These are phyloP conservation scores for Holcopasites calliopsidis DNA, from an alignment of 1,140 invertebrate genomes.

Conservation along the genomic window DNA sequence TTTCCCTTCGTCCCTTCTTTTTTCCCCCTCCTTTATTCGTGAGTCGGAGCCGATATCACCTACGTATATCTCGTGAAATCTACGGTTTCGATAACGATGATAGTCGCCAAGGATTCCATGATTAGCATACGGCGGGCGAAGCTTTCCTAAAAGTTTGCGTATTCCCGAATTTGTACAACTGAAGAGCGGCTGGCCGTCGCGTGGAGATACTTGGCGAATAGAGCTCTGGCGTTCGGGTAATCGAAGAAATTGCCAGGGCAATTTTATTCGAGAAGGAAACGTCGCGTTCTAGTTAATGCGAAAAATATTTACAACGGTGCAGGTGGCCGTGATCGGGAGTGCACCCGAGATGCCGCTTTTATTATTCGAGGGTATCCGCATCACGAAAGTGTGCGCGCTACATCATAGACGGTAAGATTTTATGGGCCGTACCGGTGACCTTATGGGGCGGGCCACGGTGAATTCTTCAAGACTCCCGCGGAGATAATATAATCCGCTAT, in stretches of 20 bases:
- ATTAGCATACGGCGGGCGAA: neutral
- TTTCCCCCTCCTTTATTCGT: slow-evolving; percentile 23
- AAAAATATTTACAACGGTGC: slow-evolving; percentile 39
- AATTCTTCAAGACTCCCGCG: slow-evolving; percentile 38
- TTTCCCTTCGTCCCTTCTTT: slow-evolving; percentile 58
- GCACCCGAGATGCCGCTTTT: slow-evolving; percentile 42
- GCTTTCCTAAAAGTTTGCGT: no score
- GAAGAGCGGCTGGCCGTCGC: neutral
- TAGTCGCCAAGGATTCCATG: neutral
- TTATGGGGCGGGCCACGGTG: slow-evolving; percentile 46
- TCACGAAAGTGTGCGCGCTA: slow-evolving; percentile 32
- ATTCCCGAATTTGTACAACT: neutral
- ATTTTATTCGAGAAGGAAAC: neutral
- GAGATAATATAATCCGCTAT: slow-evolving; percentile 61
- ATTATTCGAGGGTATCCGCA: slow-evolving; percentile 47
- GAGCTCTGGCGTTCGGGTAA: neutral
- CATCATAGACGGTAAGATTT: slow-evolving; percentile 60
- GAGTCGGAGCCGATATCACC: slow-evolving; percentile 65
- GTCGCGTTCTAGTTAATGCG: slow-evolving; percentile 19
- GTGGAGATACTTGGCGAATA: neutral
- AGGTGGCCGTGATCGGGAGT: slow-evolving; percentile 26
- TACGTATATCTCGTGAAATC: slow-evolving; percentile 58
- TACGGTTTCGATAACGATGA: slow-evolving; percentile 46
- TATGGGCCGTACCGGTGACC: slow-evolving; percentile 56
- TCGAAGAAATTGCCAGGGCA: slow-evolving; percentile 1